Evolutionary conservation across 2,113 vertebrate genomes (phyloP).

Genomic region (Corynorhinus townsendii): DNA sequence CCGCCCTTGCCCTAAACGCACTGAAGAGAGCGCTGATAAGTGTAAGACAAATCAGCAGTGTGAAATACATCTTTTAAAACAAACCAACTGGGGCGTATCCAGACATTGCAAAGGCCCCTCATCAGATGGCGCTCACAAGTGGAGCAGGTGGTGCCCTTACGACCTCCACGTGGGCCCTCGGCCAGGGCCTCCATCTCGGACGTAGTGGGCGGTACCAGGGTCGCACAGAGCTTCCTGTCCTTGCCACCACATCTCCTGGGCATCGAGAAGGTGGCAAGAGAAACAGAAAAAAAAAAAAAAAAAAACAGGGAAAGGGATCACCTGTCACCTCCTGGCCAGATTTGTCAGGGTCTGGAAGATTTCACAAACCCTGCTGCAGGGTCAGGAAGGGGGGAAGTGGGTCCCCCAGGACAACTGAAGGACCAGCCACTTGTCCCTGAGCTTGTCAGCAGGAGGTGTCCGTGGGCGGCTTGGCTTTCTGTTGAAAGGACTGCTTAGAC

Average conservation of each 20-base stretch:
- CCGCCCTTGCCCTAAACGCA: background rate
- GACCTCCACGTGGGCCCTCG: background rate
- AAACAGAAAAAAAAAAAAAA: no score
- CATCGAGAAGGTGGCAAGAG: background rate
- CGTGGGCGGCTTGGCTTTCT: background rate
- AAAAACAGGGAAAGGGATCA: no score
- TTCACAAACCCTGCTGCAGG: background rate
- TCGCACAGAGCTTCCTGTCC: background rate
- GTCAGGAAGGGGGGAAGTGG: rapidly evolving
- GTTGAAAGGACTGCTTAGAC: background rate
- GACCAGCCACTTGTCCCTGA: background rate
- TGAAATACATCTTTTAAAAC: background rate
- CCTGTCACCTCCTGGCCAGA: background rate
- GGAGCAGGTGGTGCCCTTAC: rapidly evolving
- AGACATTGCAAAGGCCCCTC: rapidly evolving
- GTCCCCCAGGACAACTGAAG: background rate
- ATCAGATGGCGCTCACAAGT: rapidly evolving
- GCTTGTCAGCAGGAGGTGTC: background rate
- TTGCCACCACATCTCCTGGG: background rate
- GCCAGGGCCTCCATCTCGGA: background rate
- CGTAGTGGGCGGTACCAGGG: rapidly evolving
- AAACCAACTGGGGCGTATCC: background rate
- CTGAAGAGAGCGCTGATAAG: background rate
- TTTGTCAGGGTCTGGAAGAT: no score
- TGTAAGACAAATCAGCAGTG: background rate